Percentiles rank a stretch among this genome's conserved stretches.
Evolutionary conservation across 2,113 vertebrate genomes (phyloP).

Genomic region (Perca fluviatilis): DNA sequence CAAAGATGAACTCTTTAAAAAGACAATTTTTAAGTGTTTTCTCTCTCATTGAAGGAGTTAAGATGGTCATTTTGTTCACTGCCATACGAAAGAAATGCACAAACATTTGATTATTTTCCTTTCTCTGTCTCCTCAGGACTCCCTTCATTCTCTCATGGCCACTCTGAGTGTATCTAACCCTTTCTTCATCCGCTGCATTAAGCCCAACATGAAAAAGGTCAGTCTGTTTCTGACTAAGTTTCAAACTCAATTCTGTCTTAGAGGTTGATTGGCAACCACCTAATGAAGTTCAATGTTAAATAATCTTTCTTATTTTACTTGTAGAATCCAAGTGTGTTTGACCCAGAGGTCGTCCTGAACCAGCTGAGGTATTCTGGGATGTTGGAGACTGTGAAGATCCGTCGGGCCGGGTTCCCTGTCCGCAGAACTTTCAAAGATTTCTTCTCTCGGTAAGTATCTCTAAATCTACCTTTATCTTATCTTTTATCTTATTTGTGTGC

Average conservation of each 20-base stretch:
- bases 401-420: conserved; percentile 93
- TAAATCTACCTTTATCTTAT: not conserved
- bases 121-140: conserved; percentile 84
- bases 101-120: not conserved
- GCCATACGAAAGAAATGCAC: not conserved
- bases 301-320: not conserved
- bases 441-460: conserved; percentile 82
- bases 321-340: conserved; percentile 88
- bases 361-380: conserved; percentile 94
- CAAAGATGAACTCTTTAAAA: not conserved
- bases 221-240: conserved; percentile 3
- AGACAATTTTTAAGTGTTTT: not conserved
- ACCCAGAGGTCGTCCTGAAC: conserved; percentile 90
- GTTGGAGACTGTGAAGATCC: conserved; percentile 94
- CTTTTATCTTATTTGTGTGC: not conserved
- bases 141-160: conserved; percentile 93
- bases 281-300: not conserved
- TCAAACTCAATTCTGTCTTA: not conserved
- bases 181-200: conserved; percentile 95
- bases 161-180: conserved; percentile 93
- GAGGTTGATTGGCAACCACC: not conserved
- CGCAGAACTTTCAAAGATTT: conserved; percentile 92
- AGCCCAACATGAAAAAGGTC: conserved; percentile 94
- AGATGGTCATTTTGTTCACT: not conserved
- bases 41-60: not conserved